These are phyloP conservation scores for Zaprionus vittiger DNA, from an alignment of 1,140 invertebrate genomes.

Conservation along the genomic window DNA sequence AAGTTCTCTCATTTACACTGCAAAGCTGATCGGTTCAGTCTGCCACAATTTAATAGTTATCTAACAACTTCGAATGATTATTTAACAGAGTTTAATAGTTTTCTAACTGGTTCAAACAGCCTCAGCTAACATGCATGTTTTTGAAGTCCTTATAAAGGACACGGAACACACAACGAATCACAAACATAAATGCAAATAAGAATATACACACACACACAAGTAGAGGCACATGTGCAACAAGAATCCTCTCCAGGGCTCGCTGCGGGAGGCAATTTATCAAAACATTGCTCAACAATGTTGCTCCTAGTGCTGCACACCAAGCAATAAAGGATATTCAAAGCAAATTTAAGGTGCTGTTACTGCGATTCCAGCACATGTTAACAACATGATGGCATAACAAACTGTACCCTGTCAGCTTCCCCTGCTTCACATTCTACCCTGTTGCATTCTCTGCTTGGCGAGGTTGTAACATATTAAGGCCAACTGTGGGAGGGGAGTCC, in stretches of 20 bases:
- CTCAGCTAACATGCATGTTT: constrained; percentile 35
- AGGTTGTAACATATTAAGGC: background rate
- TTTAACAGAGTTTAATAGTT: background rate
- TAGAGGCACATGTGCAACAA: background rate
- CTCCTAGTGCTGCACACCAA: constrained; percentile 1
- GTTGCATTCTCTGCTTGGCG: background rate
- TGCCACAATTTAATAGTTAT: too few relatives aligned
- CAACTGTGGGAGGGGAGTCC: background rate
- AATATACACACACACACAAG: constrained; percentile 4
- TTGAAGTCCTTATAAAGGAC: constrained; percentile 39
- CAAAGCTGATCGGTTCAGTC: background rate
- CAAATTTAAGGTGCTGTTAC: constrained; percentile 49
- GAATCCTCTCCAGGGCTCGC: constrained; percentile 27
- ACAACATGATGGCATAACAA: constrained; percentile 54
- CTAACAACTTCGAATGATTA: background rate
- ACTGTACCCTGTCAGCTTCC: background rate
- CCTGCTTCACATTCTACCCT: background rate
- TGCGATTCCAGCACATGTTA: constrained; percentile 66
- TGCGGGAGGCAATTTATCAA: constrained; percentile 67
- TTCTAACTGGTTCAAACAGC: background rate
- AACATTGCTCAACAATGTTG: constrained; percentile 60
- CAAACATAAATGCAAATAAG: background rate
- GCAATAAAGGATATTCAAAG: constrained; percentile 68
- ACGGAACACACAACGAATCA: background rate
- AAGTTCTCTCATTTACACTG: constrained; percentile 27